Evolutionary conservation across 1,140 invertebrate genomes (phyloP), one percentile per base, ranked within the genome.

Genomic region (Eurosta solidaginis): DNA sequence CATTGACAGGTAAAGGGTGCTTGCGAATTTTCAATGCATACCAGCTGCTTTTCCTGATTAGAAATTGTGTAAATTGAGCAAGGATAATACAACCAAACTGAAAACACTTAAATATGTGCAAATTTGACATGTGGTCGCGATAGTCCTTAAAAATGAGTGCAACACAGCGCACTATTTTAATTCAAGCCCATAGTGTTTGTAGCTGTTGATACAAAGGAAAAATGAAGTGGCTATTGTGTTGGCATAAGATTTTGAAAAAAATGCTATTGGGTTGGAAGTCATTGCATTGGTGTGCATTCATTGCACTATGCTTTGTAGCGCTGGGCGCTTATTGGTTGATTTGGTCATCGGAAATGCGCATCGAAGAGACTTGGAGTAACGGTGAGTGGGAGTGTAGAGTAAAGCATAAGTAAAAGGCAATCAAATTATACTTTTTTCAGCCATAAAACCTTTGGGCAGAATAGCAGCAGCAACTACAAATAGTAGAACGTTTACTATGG

Each of bases 221-320:
- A 9, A 74, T 74, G 73, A 74, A 45, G 73, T 74, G 40, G 73
- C 73, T 74, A 47, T 74, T 74, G 73, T 68, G 59, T 68, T 36
- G 59, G 59, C 73, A 74, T 47, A 74, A 74, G 27, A 74, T 45
- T 27, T 42, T 74, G 22, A 74, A 74, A 22, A 74, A 74, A 74
- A 74, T 74, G 44, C 27, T 74, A 22, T 6, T 74, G 3, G 73
- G 40, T 29, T 45, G 22, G 44, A 74, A 47, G 27, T 42, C 73
- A 9, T 47, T 74, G 44, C 73, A 74, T 33, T 74, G 73, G 73
- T 74, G 44, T 27, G 27, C 17, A 7, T 47, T 74, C 22, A n/a
- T 40, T 29, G 73, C 73, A 47, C 22, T 74, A 14, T 74, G 73
- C 7, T 40, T 74, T 5, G 3, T 74, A 4, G 44, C 42, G 9